Evolutionary conservation across 2,113 vertebrate species (phyloP).

Genomic region (Lontra canadensis): DNA sequence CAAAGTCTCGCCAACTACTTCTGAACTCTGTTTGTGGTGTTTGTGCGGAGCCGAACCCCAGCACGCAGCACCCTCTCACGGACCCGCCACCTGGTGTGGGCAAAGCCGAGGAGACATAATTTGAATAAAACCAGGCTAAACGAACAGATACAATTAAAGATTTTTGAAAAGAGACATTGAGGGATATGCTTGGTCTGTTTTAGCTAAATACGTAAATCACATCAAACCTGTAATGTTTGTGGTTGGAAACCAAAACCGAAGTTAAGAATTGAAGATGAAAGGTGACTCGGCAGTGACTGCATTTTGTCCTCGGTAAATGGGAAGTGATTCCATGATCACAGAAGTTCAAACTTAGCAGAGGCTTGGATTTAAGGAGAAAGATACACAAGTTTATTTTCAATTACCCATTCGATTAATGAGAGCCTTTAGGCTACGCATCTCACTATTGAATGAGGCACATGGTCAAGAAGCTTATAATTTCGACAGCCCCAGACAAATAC

Average conservation of each 20-base stretch:
- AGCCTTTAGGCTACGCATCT: background rate
- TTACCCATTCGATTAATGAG: slow-evolving; percentile 23
- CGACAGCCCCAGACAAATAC: background rate
- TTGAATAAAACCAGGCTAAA: background rate
- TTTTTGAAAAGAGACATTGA: background rate
- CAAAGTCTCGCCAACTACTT: background rate
- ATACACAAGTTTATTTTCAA: background rate
- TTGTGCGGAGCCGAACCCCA: fast-evolving
- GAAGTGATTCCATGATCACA: background rate
- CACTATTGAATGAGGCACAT: background rate
- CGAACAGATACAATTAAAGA: background rate
- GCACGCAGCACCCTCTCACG: background rate
- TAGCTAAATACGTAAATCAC: background rate
- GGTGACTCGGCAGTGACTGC: background rate
- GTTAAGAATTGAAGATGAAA: background rate
- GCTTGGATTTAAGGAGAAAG: slow-evolving; percentile 21
- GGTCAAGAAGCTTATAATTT: background rate
- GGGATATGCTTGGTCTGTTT: background rate
- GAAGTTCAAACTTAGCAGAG: background rate
- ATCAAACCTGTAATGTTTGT: background rate
- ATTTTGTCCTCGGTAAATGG: background rate
- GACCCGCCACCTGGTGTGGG: background rate
- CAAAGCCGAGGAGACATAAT: background rate
- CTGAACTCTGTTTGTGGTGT: too few relatives aligned
- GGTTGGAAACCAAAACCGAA: background rate